Base-by-base conservation (phyloP, 2,113 vertebrate species). In the Siphamia tubifer region DNA sequence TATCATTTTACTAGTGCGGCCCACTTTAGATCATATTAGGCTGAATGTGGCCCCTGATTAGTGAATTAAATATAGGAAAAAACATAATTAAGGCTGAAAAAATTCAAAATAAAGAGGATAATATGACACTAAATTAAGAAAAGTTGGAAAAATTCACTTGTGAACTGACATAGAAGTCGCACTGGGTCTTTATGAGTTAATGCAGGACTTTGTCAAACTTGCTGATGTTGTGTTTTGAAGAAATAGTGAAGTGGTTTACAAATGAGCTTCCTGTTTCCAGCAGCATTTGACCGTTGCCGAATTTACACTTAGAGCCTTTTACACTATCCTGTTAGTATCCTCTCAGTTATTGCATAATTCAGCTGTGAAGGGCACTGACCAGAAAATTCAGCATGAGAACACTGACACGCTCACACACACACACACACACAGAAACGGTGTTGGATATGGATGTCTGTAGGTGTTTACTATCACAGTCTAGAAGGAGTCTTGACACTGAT, bases 161-260 rank as follows among this genome's bases (percentile, higher is more conserved):
- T n/a, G n/a, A n/a, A n/a, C n/a, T n/a, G n/a, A n/a, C n/a, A n/a
- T n/a, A n/a, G n/a, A n/a, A n/a, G n/a, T n/a, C n/a, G n/a, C n/a
- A n/a, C n/a, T n/a, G n/a, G n/a, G n/a, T n/a, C n/a, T n/a, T n/a
- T n/a, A n/a, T n/a, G n/a, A n/a, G n/a, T n/a, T n/a, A n/a, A n/a
- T n/a, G n/a, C n/a, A n/a, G n/a, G n/a, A n/a, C n/a, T n/a, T 43
- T 12, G 2, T 32, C 25, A 5, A 43, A 54, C 1, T 10, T 27
- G 62, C 55, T 72, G 43, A 56, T 10, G 45, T n/a, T 68, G 2
- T 45, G 43, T 32, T 56, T 68, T 71, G 20, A 53, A 71, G n/a
- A n/a, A n/a, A n/a, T n/a, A n/a, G n/a, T n/a, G 52, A 64, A 73
- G 67, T 64, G 39, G 38, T 76, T 72, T 72, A 7, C 42, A 42